Conservation (phyloP, 2,797 vertebrate genomes). For the Pseudotriccus pelzelni region DNA sequence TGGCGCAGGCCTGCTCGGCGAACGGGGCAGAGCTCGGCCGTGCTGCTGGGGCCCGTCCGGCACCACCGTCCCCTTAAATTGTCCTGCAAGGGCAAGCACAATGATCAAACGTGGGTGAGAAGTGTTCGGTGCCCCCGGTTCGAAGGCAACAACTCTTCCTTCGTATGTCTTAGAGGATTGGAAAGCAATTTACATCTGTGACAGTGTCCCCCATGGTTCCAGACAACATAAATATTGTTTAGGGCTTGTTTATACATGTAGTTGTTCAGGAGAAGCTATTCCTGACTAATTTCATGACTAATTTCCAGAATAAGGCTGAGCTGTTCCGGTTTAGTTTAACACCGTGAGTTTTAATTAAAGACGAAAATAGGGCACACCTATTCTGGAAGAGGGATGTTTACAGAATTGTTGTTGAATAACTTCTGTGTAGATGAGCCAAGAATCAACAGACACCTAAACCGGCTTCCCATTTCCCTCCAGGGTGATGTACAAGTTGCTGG, state of each 20-base stretch:
- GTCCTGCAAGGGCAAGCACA: background rate
- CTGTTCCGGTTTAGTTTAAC: constrained; percentile 10
- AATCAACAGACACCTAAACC: background rate
- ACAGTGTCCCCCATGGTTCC: background rate
- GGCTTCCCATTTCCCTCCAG: background rate
- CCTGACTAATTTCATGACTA: constrained; percentile 22
- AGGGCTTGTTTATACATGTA: constrained; percentile 3
- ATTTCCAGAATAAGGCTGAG: constrained; percentile 27
- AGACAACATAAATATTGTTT: background rate
- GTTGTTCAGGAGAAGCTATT: background rate
- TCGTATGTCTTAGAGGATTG: background rate
- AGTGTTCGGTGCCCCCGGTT: rapidly evolving
- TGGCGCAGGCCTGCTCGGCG: rapidly evolving
- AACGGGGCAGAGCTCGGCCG: background rate
- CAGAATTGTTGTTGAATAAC: background rate
- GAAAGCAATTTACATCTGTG: background rate
- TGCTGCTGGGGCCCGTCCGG: background rate
- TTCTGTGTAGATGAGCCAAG: constrained; percentile 3
- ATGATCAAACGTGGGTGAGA: rapidly evolving
- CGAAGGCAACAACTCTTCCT: background rate
- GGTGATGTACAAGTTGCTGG: background rate
- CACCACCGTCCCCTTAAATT: rapidly evolving
- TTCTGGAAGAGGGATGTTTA: constrained; percentile 6
- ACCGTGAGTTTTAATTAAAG: constrained; percentile 7
- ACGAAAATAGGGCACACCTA: constrained; percentile 27